Evolutionary conservation across 1,140 invertebrate species (phyloP).

Genomic region (Probaryconus sp.): DNA sequence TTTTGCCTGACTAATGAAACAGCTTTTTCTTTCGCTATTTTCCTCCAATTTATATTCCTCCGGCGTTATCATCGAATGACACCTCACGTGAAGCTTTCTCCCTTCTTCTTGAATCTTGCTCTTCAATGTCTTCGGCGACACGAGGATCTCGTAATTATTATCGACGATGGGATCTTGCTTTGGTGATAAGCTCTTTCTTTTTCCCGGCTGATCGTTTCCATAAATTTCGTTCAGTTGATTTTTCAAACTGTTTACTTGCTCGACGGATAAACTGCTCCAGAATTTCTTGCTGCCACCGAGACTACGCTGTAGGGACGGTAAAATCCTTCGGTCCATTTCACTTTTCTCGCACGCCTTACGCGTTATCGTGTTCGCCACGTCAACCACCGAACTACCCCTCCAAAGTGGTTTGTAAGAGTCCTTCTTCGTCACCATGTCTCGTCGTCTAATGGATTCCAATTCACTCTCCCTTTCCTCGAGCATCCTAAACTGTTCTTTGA

Average conservation of each 20-base stretch:
- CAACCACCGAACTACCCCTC: constrained; percentile 88
- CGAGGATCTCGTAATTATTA: constrained; percentile 81
- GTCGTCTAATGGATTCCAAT: constrained; percentile 70
- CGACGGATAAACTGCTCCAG: constrained; percentile 90
- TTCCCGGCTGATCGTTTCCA: constrained; percentile 80
- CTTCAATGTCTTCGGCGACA: constrained; percentile 74
- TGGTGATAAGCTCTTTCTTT: constrained; percentile 24
- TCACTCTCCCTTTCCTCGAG: constrained; percentile 77
- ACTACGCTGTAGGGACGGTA: constrained; percentile 74
- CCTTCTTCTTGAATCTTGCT: constrained; percentile 62
- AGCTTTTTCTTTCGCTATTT: constrained; percentile 59
- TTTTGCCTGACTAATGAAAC: constrained; percentile 66
- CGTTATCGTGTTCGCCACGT: constrained; percentile 84
- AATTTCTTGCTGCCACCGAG: constrained; percentile 85
- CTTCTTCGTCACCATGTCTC: constrained; percentile 79
- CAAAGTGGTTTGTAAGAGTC: constrained; percentile 89
- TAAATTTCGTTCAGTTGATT: constrained; percentile 91
- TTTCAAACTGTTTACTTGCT: constrained; percentile 89
- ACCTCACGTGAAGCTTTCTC: constrained; percentile 82
- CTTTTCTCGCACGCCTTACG: constrained; percentile 71
- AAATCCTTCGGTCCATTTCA: constrained; percentile 61
- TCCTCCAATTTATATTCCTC: constrained; percentile 45
- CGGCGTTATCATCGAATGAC: constrained; percentile 81
- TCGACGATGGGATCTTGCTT: constrained; percentile 4
- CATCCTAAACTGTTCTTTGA: constrained; percentile 85